Base-by-base conservation (phyloP, 2,113 vertebrate genomes). In the Python bivittatus region DNA sequence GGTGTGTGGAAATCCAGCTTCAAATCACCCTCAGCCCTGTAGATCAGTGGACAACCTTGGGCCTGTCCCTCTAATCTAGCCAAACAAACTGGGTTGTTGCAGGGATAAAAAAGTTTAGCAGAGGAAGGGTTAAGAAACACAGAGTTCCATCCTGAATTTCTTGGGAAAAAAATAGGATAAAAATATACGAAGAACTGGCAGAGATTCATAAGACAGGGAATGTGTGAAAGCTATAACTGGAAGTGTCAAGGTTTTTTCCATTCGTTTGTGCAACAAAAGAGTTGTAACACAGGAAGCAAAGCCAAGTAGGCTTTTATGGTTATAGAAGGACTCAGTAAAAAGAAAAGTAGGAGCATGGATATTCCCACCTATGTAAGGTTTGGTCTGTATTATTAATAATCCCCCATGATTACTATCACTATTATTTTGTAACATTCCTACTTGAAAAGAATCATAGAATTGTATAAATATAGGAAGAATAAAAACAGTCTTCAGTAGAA, bases 231-330 rank as follows among this genome's bases (percentile, higher is more conserved):
- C 42, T 38, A 13, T 5, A 54, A 22, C 9, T 2, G 22, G 89
- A 57, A 53, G 22, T 9, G 13, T 15, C 22, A 17, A 57, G 44
- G 9, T 12, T 83, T 52, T 52, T 29, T 48, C 22, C 22, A 23
- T 83, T 22, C 6, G 33, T 27, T 9, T 29, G 25, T 42, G 25
- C 33, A 56, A 42, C 9, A 17, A 27, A 61, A 44, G 1, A 15
- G 15, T 23, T 42, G 56, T 33, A 27, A 38, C 27, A 44, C 15
- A 83, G 17, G 87, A 11, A 8, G 4, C 3, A 23, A 60, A 7
- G 52, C 13, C 23, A 48, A 33, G 68, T 7, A 56, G 58, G 10
- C 1, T 0, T 6, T 0, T 1, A 0, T 15, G 13, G 64, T 2
- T 58, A 29, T 2, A 38, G 29, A 52, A 6, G 42, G 29, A 33